Base-by-base conservation (phyloP, 2,113 vertebrate species). In the Empidonax traillii region DNA sequence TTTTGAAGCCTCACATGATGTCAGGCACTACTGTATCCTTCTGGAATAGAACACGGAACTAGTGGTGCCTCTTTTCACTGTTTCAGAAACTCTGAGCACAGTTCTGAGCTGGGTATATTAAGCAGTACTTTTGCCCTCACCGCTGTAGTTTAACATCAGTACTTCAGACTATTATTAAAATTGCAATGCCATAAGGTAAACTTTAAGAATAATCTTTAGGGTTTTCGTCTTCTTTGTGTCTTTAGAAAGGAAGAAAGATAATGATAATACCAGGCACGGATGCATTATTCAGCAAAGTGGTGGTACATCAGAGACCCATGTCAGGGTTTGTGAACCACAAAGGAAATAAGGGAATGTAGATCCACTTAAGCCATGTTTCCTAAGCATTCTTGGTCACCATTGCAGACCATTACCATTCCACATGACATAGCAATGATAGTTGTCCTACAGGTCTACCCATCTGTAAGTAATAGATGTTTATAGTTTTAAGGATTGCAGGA, bases 1-100 rank as follows among this genome's bases (percentile, higher is more conserved):
- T 69, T 78, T 37, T 80, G 18, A 89, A 67, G 18, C 23, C 47
- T 75, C 23, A 22, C 0, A 0, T 23, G 1, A 4, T 63, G 3
- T 71, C 52, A 85, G 35, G 19, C 12, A 23, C 8, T 66, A 14
- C 8, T 62, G 4, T 10, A n/a, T 43, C 39, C 20, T 94, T 84
- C 39, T 84, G 30, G 37, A 58, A 37, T 11, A 72, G 62, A 67
- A 30, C 12, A 72, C 12, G 62, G 43, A 83, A 61, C 23, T 35
- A 37, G 6, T 59, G 28, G 4, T 46, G 28, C 5, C 28, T 44
- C 5, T 78, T 90, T 85, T 59, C 51, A 59, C 19, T 6, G 0
- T 43, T 87, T 53, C 46, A 56, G 20, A 76, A 79, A 67, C 5
- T 82, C 65, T 53, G 28, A 58, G 24, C 22, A 24, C 24, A 67